Conservation (phyloP, 35 echinoderm and acorn worm genomes). For the Stichopus chloronotus region DNA sequence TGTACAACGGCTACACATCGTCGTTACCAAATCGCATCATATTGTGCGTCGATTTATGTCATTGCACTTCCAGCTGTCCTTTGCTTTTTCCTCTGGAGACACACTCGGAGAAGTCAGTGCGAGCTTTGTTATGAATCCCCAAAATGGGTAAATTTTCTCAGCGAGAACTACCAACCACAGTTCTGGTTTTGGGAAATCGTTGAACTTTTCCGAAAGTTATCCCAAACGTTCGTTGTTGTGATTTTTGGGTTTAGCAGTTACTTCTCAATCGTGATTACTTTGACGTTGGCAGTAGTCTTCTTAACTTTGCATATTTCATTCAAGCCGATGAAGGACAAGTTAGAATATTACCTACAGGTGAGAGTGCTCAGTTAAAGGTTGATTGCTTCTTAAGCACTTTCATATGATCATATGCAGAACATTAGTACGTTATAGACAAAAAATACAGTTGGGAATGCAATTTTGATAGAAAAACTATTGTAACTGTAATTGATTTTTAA, state of each 20-base stretch:
- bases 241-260: constrained; percentile 36
- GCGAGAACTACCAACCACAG: constrained; percentile 50
- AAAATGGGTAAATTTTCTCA: constrained; percentile 32
- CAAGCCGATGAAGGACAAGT: constrained; percentile 58
- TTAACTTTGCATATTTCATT: constrained; percentile 32
- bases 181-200: constrained; percentile 72
- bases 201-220: constrained; percentile 55
- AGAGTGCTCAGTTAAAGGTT: background rate
- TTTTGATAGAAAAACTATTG: too few relatives aligned
- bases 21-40: constrained; percentile 21
- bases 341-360: constrained; percentile 61
- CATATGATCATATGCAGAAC: too few relatives aligned
- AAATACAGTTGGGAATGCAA: too few relatives aligned
- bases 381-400: too few relatives aligned
- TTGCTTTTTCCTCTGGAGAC: constrained; percentile 28
- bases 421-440: too few relatives aligned
- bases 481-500: too few relatives aligned
- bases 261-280: constrained; percentile 2
- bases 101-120: background rate
- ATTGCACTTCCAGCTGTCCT: constrained; percentile 54
- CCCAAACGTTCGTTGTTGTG: constrained; percentile 24
- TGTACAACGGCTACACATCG: constrained; percentile 33
- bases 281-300: constrained; percentile 32
- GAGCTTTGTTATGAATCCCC: background rate
- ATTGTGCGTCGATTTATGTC: constrained; percentile 44